Evolutionary conservation across 1,140 invertebrate species (phyloP), one percentile per base, ranked within the genome.

Genomic region (Drosophila kikkawai): DNA sequence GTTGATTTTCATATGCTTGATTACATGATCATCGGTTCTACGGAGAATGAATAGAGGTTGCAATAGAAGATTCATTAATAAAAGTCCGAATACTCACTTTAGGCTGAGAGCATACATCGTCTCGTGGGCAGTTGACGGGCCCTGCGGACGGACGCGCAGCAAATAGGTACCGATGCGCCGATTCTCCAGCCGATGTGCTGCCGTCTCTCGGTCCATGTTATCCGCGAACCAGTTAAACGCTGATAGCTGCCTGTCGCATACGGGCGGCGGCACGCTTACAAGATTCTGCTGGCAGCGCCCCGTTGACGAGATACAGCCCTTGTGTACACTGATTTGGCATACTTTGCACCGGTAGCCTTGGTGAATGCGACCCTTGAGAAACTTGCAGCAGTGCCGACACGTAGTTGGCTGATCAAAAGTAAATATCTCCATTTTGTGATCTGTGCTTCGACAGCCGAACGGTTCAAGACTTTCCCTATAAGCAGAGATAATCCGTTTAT

Each of bases 1-100:
- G 82, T 95, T 97, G 79, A 99, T 96, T 93, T 97, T 96, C 95
- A 99, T 99, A 93, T 99, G 98, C 92, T 98, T 98, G 11, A 93
- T 92, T 7, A 93, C 88, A 76, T 86, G 71, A 75, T 92, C 91
- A 57, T 93, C 92, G 57, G 91, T 93, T 74, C 91, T 93, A 15
- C 1, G 26, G 8, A 2, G 2, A 12, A n/a, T 34, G 0, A 19
- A 2, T 37, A 13, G 1, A 8, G 0, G 1, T 53, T 29, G 8
- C 4, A 32, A 32, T 8, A n/a, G 15, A 8, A 19, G 4, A 44
- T 2, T 44, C 36, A 34, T 7, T 17, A 3, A 36, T 41, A 4
- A 13, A 26, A 13, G 1, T 2, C 9, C 9, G 26, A 26, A n/a
- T 13, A 95, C 95, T 94, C 94, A 98, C 97, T 98, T 98, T 73